These are phyloP conservation scores for Lagocephalus sceleratus DNA, from an alignment of 2,797 vertebrate species.

Conservation along the genomic window DNA sequence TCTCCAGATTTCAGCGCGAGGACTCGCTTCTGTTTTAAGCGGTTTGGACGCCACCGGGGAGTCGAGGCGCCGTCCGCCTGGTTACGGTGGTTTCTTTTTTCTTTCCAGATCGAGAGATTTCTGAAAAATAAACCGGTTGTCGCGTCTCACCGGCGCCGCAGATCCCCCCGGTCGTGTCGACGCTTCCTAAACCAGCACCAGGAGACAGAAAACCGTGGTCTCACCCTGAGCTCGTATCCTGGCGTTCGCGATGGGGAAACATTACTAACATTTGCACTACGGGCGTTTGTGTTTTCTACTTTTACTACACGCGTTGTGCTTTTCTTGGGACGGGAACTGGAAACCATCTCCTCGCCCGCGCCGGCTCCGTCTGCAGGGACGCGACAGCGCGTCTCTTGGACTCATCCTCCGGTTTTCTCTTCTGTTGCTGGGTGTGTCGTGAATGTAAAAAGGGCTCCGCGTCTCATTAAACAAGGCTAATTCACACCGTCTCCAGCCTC, in stretches of 20 bases:
- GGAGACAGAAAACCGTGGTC: not conserved
- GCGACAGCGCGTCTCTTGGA: not conserved
- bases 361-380: no score
- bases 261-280: conserved; percentile 28
- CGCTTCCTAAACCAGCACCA: conserved; percentile 5
- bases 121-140: conserved; percentile 52
- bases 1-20: no score
- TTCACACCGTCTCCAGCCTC: conserved; percentile 61
- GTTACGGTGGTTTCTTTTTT: no score
- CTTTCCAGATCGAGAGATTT: conserved; percentile 54
- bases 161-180: not conserved
- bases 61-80: conserved; percentile 17
- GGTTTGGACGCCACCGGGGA: not conserved
- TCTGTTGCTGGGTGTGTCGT: conserved; percentile 27
- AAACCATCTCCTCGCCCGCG: conserved; percentile 3
- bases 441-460: conserved; percentile 51
- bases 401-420: no score
- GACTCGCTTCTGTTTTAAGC: no score
- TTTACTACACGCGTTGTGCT: conserved; percentile 22
- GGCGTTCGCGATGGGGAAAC: not conserved
- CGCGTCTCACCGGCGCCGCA: conserved; percentile 73
- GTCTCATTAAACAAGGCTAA: conserved; percentile 31
- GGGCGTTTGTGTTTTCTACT: conserved; percentile 18
- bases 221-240: not conserved
- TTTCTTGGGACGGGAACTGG: conserved; percentile 12